Conservation (phyloP, 2,888 invertebrate genomes). For the Oeneis ivallda region DNA sequence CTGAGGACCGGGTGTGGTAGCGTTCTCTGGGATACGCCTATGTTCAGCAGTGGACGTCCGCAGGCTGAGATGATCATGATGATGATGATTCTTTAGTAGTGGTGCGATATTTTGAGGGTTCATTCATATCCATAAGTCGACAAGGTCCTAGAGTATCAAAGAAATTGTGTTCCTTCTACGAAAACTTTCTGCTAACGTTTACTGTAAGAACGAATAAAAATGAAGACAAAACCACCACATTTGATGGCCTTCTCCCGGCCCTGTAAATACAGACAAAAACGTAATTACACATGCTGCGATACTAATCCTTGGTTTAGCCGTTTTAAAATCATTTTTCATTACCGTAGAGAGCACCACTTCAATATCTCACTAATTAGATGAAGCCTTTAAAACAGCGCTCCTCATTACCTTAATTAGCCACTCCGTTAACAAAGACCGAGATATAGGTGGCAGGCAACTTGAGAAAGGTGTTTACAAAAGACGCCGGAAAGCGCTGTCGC, state of each 20-base stretch:
- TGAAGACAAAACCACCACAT: too few species aligned
- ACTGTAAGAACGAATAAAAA: too few species aligned
- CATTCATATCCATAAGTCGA: too few species aligned
- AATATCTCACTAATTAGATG: slow-evolving; percentile 30
- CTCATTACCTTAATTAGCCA: slow-evolving; percentile 21
- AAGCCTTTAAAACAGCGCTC: slow-evolving; percentile 26
- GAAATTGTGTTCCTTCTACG: too few species aligned
- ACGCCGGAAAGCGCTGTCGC: neutral
- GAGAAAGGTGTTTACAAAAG: slow-evolving; percentile 10
- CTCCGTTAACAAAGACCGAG: slow-evolving; percentile 8
- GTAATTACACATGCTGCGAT: neutral
- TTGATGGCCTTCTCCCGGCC: neutral
- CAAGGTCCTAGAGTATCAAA: neutral
- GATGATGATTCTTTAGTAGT: too few species aligned
- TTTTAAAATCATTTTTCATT: neutral
- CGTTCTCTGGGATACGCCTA: too few species aligned
- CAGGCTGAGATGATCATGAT: too few species aligned
- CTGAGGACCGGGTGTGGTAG: too few species aligned
- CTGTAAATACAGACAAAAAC: neutral
- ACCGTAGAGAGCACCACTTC: slow-evolving; percentile 11
- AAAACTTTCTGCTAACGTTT: too few species aligned
- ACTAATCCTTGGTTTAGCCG: neutral
- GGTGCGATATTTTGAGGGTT: too few species aligned
- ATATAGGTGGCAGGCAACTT: neutral
- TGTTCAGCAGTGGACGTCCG: too few species aligned